Evolutionary conservation across 2,113 vertebrate species (phyloP).

Genomic region (Notechis scutatus): DNA sequence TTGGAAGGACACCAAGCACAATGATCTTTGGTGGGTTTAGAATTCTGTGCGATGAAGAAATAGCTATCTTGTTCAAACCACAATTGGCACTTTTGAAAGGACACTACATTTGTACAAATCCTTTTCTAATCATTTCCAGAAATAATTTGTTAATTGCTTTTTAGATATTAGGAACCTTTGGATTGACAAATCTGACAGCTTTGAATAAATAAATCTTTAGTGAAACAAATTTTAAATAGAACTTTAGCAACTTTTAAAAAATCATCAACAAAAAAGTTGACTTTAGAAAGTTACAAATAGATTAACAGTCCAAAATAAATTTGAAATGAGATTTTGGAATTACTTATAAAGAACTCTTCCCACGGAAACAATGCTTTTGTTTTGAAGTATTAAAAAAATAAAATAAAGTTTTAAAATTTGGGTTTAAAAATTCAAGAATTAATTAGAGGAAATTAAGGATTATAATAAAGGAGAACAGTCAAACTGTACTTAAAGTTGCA

Average conservation of each 20-base stretch:
- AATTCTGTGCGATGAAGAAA: background rate
- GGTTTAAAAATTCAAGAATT: background rate
- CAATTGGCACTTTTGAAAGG: background rate
- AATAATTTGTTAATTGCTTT: background rate
- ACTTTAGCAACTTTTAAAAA: background rate
- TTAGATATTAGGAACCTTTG: background rate
- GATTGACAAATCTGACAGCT: background rate
- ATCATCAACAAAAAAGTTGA: background rate
- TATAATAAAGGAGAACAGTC: background rate
- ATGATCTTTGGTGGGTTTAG: background rate
- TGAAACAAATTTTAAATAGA: background rate
- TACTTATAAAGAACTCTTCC: background rate
- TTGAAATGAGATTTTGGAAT: background rate
- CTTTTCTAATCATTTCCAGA: background rate
- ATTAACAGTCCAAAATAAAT: background rate
- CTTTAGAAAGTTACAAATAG: background rate
- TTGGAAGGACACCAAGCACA: background rate
- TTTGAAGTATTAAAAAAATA: background rate
- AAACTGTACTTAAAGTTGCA: background rate
- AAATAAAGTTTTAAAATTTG: background rate
- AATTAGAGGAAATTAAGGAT: background rate
- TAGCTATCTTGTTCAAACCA: background rate
- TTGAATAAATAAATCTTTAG: background rate
- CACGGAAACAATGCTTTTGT: background rate
- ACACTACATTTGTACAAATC: background rate